Percentiles rank a stretch among this genome's conserved stretches.
phyloP scores from a whole-genome alignment of 64 coral and sea anemone species.

The Porites australiensis region DNA sequence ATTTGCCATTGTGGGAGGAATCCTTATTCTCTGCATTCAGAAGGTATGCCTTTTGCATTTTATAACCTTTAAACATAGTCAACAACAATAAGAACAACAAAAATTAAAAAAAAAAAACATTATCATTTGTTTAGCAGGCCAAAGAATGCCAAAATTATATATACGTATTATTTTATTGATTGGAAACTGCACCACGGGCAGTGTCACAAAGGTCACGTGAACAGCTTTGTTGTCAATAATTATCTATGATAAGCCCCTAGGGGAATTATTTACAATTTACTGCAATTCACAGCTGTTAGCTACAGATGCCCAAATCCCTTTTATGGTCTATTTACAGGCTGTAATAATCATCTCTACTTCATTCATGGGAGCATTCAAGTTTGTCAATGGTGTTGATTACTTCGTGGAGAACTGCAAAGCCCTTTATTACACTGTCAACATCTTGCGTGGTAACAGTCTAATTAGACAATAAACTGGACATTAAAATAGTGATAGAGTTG shows the following conservation, averaged over 20 bases:
- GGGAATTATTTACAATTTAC: no score
- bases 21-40: constrained; percentile 83
- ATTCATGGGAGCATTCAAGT: constrained; percentile 77
- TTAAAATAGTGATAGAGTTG: not conserved
- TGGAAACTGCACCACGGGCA: no score
- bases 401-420: constrained; percentile 86
- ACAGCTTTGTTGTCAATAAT: no score
- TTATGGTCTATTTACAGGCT: constrained; percentile 37
- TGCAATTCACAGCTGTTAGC: not conserved
- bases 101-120: no score
- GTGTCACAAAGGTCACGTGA: no score
- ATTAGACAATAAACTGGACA: not conserved
- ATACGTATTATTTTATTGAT: no score
- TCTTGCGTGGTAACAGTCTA: constrained; percentile 74
- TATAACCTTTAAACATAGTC: no score
- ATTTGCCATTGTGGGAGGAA: constrained; percentile 83
- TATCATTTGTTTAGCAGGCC: no score
- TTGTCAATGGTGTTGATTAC: constrained; percentile 86
- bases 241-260: no score
- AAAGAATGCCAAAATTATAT: no score
- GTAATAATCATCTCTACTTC: constrained; percentile 90
- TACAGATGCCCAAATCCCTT: not conserved
- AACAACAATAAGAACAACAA: no score
- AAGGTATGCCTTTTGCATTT: constrained; percentile 59
- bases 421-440: constrained; percentile 70